Evolutionary conservation across 2,888 invertebrate genomes (phyloP), one percentile per base, ranked within the genome.

Genomic region (Osmoderma eremita): DNA sequence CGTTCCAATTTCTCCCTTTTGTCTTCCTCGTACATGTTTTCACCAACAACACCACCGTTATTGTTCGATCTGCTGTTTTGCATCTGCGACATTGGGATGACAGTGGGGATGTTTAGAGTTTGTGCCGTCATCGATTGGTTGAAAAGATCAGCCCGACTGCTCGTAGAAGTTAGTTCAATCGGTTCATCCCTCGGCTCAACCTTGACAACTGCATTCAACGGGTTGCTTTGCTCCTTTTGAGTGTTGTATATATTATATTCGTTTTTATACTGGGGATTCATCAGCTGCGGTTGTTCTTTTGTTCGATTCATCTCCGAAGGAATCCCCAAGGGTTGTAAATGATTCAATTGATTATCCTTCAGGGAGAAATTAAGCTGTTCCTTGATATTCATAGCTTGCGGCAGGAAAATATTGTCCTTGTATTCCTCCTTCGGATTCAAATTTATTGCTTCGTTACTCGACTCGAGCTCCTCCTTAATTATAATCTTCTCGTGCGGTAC

Each of bases 401-500:
- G 79, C 68, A 79, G 71, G 67, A 77, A 81, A 38, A 79, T 51
- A 38, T 71, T 74, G 3, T 78, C 78, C 63, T 77, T 77, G 38
- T 75, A 74, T n/a, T 73, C 69, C 36, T 67, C 72, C 53, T 71
- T 73, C 51, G 71, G 63, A 42, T 72, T 71, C 8, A 70, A 67
- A 51, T 75, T 75, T 10, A 74, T 62, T 5, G 67, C 67, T 30
- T 81, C 81, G 62, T 76, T 80, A 49, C 78, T 78, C 2, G 75
- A 77, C 61, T 79, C 79, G 12, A 78, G 65, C 68, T 82, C 82
- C 62, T 82, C 82, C 67, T 82, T 82, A 20, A 81, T 77, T 3
- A 77, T 53, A 3, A 86, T 85, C 71, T 84, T 83, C 63, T 83
- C 84, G 83, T 86, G 85, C 13, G 86, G 84, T 42, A 84, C 84